Percentiles rank a stretch among this genome's conserved stretches.
phyloP scores from a whole-genome alignment of 2,113 vertebrate genomes.

The Dasyornis broadbenti region DNA sequence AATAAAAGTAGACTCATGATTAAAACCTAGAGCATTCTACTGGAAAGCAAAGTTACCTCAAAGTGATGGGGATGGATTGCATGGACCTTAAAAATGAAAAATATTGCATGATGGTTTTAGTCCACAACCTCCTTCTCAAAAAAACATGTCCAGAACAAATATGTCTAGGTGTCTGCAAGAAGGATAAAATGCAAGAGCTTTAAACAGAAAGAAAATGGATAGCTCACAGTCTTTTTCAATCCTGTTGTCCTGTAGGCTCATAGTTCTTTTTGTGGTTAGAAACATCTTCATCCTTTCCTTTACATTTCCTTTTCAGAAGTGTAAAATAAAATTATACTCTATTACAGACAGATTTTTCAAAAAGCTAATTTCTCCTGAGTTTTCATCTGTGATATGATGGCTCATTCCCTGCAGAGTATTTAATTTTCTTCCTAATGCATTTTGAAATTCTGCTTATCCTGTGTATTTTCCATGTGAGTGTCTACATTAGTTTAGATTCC shows the following conservation, averaged over 20 bases:
- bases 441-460: neutral
- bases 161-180: neutral
- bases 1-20: conserved; percentile 1
- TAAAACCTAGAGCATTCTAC: conserved; percentile 24
- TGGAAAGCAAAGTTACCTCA: conserved; percentile 28
- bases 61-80: neutral
- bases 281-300: neutral
- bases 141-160: neutral
- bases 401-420: neutral
- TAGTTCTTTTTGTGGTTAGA: neutral
- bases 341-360: neutral
- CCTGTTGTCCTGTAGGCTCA: neutral
- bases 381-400: neutral
- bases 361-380: neutral
- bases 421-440: neutral
- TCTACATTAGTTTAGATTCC: neutral
- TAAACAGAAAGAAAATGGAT: neutral
- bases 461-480: neutral
- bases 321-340: neutral
- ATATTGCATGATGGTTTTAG: neutral
- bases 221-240: neutral
- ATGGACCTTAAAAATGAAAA: conserved; percentile 11
- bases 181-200: neutral
- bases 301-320: neutral
- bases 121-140: neutral